These are phyloP conservation scores for Australoheros scitulus DNA, from an alignment of 2,113 vertebrate genomes.

Conservation along the genomic window DNA sequence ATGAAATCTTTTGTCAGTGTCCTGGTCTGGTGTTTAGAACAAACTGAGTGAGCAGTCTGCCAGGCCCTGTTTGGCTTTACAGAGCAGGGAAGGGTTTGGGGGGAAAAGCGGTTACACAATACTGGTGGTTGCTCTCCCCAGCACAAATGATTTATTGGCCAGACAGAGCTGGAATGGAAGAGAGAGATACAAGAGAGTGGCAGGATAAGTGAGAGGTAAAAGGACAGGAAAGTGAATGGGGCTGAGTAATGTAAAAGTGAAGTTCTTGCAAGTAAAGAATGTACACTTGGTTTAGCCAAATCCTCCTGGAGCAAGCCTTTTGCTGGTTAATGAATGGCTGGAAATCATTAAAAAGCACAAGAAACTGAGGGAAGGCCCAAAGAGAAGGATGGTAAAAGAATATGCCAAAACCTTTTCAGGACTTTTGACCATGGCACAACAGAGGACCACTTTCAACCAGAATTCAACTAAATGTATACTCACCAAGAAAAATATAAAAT, in stretches of 20 bases:
- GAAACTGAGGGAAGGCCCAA: conserved; percentile 42
- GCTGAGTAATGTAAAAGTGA: conserved; percentile 54
- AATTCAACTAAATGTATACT: conserved; percentile 28
- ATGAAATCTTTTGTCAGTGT: conserved; percentile 68
- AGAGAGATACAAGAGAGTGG: conserved; percentile 69
- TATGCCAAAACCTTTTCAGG: conserved; percentile 2
- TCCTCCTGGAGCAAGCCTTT: conserved; percentile 48
- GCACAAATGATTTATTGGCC: conserved; percentile 72
- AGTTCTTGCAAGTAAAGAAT: conserved; percentile 39
- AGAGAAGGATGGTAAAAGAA: conserved; percentile 40
- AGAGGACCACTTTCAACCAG: conserved; percentile 9
- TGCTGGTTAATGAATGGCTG: conserved; percentile 56
- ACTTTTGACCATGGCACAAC: conserved; percentile 7
- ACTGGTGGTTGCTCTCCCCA: conserved; percentile 48
- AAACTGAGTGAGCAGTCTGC: conserved; percentile 69
- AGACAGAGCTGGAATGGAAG: conserved; percentile 65
- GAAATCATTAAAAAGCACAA: conserved; percentile 63
- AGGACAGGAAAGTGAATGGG: conserved; percentile 51
- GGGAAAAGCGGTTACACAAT: conserved; percentile 63
- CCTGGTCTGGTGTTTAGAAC: conserved; percentile 61
- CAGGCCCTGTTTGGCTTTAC: conserved; percentile 64
- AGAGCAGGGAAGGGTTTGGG: conserved; percentile 39
- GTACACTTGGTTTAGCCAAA: conserved; percentile 51
- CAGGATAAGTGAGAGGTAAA: conserved; percentile 56
- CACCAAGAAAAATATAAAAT: not conserved